A percentile compares a stretch with the other conserved stretches of the same genome.
phyloP scores from a whole-genome alignment of 2,888 invertebrate genomes.

The Nomada lathburiana region DNA sequence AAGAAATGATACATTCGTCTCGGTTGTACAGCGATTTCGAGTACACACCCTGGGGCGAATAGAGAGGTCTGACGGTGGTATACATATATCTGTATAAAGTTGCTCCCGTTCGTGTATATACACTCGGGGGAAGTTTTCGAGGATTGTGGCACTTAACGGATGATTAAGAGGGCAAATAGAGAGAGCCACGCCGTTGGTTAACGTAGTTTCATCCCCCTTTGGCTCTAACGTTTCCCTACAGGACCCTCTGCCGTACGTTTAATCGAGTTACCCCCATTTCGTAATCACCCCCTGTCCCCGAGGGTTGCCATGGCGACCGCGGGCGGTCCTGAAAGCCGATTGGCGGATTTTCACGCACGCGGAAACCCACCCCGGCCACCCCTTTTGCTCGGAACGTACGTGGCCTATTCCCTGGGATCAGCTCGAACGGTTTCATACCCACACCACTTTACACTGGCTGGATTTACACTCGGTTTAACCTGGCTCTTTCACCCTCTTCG shows the following conservation, averaged over 20 bases:
- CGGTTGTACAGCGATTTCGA: too few species aligned
- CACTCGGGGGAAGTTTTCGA: slow-evolving; percentile 60
- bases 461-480: slow-evolving; percentile 68
- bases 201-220: slow-evolving; percentile 49
- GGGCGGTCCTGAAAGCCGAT: slow-evolving; percentile 74
- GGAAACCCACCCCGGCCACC: slow-evolving; percentile 63
- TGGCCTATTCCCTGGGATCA: slow-evolving; percentile 63
- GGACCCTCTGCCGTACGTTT: slow-evolving; percentile 71
- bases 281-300: slow-evolving; percentile 80
- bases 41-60: too few species aligned
- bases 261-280: slow-evolving; percentile 84
- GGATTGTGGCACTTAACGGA: slow-evolving; percentile 80
- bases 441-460: slow-evolving; percentile 35
- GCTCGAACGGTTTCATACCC: slow-evolving; percentile 31
- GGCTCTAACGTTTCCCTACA: slow-evolving; percentile 46
- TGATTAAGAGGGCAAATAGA: slow-evolving; percentile 83
- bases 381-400: slow-evolving; percentile 47
- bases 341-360: slow-evolving; percentile 72
- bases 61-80: too few species aligned
- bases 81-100: too few species aligned
- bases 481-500: slow-evolving; percentile 19
- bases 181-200: slow-evolving; percentile 61
- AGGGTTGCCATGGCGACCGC: slow-evolving; percentile 80
- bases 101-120: slow-evolving; percentile 16
- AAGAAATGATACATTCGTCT: too few species aligned